phyloP scores from a whole-genome alignment of 2,113 vertebrate genomes.

The Acinonyx jubatus region DNA sequence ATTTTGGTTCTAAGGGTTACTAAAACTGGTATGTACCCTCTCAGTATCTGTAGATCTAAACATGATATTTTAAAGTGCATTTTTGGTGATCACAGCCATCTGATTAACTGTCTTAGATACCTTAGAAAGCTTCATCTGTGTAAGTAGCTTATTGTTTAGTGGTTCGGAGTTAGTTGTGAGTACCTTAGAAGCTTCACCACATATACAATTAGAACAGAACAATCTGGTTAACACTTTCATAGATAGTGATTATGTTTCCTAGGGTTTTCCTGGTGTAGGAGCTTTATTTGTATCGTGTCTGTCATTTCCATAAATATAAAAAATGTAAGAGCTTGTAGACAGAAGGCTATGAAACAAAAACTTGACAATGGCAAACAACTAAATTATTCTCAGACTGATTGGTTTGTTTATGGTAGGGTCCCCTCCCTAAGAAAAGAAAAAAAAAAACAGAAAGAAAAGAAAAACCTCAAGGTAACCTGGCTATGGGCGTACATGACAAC shows the following conservation, averaged over 20 bases:
- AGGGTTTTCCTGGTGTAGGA: neutral
- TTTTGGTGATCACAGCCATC: neutral
- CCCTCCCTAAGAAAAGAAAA: too few relatives aligned
- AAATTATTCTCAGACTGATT: constrained; percentile 9
- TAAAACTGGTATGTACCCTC: neutral
- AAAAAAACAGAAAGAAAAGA: too few relatives aligned
- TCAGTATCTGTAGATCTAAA: neutral
- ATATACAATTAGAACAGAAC: neutral
- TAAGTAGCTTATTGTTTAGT: neutral
- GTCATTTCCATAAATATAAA: neutral
- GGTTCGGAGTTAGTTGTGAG: neutral
- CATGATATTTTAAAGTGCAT: neutral
- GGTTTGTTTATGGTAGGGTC: neutral
- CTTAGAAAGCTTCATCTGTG: neutral
- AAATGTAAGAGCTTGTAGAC: neutral
- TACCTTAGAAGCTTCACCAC: neutral
- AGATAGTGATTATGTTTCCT: neutral
- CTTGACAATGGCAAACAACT: neutral
- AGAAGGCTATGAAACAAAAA: neutral
- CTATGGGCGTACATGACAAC: too few relatives aligned
- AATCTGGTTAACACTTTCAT: neutral
- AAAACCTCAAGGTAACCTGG: too few relatives aligned
- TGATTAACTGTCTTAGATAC: neutral
- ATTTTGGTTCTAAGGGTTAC: neutral
- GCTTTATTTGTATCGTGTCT: neutral